A percentile compares a stretch with the other conserved stretches of the same genome.
phyloP scores from a whole-genome alignment of 2,113 vertebrate species.

The Bambusicola thoracicus region DNA sequence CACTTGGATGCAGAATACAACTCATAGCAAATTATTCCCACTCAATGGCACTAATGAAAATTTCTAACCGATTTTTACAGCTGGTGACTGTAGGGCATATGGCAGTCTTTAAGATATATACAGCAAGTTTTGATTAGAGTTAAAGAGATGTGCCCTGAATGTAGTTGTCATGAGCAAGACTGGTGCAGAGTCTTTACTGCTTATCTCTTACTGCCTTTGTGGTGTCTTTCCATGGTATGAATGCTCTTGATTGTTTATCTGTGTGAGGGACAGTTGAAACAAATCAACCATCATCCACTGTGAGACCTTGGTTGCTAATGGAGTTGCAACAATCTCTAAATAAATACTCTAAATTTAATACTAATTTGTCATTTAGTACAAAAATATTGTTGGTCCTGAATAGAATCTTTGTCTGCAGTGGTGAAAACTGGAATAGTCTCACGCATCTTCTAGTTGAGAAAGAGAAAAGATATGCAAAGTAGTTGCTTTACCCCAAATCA shows the following conservation, averaged over 20 bases:
- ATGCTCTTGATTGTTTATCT: slow-evolving; percentile 11
- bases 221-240: not conserved
- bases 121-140: not conserved
- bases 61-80: not conserved
- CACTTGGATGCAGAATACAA: not conserved
- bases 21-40: not conserved
- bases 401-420: not conserved
- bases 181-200: not conserved
- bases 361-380: not conserved
- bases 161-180: not conserved
- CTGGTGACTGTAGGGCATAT: not conserved
- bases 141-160: not conserved
- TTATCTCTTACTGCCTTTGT: slow-evolving; percentile 6
- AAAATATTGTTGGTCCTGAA: not conserved
- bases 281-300: not conserved
- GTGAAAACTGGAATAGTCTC: not conserved
- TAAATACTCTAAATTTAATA: not conserved
- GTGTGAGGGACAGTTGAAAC: slow-evolving; percentile 27
- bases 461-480: not conserved
- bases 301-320: not conserved
- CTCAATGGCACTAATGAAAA: not conserved
- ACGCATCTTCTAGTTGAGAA: not conserved
- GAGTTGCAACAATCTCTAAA: not conserved
- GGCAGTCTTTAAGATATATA: not conserved
- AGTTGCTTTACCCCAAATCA: not conserved